These are phyloP conservation scores for Oncorhynchus gorbuscha DNA, from an alignment of 2,113 vertebrate species.

Conservation along the genomic window DNA sequence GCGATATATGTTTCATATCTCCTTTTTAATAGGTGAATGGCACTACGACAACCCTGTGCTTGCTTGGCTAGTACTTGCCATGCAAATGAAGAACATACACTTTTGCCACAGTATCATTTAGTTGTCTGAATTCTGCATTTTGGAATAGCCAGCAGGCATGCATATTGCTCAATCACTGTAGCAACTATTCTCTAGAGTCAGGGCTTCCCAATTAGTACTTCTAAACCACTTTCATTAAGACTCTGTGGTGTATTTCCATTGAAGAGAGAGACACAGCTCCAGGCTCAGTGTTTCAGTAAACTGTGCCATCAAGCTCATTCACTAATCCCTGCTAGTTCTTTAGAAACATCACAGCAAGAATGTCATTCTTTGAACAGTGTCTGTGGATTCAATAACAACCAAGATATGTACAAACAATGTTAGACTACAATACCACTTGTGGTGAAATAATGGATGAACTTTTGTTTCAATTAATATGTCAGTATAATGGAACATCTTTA, in stretches of 20 bases:
- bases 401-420: neutral
- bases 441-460: neutral
- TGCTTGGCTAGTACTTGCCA: no score
- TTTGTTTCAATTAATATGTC: neutral
- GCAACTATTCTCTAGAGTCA: constrained; percentile 32
- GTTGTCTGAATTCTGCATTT: constrained; percentile 6
- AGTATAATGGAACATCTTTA: neutral
- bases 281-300: constrained; percentile 56
- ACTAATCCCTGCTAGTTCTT: constrained; percentile 9
- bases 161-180: constrained; percentile 37
- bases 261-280: neutral
- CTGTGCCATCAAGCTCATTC: constrained; percentile 24
- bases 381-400: neutral
- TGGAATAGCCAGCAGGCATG: constrained; percentile 11
- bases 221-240: constrained; percentile 16
- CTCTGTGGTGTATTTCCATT: constrained; percentile 1
- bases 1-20: no score
- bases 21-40: no score
- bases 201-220: constrained; percentile 52
- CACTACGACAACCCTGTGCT: no score
- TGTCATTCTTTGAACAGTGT: neutral
- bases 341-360: neutral
- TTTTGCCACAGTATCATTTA: constrained; percentile 16
- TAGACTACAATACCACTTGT: neutral
- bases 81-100: neutral